Evolutionary conservation across 2,888 invertebrate genomes (phyloP).

Genomic region (Tenthredo mesomela): DNA sequence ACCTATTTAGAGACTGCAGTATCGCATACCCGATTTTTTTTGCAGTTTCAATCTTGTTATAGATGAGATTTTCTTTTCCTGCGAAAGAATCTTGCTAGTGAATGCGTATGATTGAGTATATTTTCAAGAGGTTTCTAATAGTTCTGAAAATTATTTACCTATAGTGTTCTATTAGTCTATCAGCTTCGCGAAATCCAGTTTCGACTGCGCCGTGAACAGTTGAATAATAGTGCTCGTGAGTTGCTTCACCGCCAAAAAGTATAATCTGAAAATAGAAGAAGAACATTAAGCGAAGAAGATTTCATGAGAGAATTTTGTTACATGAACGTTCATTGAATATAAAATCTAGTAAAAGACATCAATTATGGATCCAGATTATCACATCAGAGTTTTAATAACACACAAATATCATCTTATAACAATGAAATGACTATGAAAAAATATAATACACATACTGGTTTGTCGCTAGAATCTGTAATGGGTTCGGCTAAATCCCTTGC

Average conservation of each 20-base stretch:
- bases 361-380: not conserved
- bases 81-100: conserved; percentile 63
- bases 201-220: conserved; percentile 88
- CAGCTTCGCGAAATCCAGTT: conserved; percentile 87
- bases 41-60: conserved; percentile 65
- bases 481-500: conserved; percentile 82
- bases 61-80: conserved; percentile 71
- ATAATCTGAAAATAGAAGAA: conserved; percentile 76
- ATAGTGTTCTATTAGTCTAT: conserved; percentile 78
- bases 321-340: not conserved
- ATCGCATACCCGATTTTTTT: conserved; percentile 63
- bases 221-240: conserved; percentile 83
- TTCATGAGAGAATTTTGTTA: too few relatives aligned
- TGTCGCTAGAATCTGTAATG: conserved; percentile 77
- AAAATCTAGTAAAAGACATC: not conserved
- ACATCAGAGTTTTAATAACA: not conserved
- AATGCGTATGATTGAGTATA: not conserved
- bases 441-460: conserved; percentile 69
- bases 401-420: conserved; percentile 43
- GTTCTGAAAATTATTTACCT: conserved; percentile 63
- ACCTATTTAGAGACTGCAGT: not conserved
- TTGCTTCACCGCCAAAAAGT: conserved; percentile 86
- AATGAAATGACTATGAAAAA: not conserved
- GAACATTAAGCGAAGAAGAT: not conserved
- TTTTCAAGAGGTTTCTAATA: not conserved